A percentile compares a stretch with the other conserved stretches of the same genome.
Conservation (phyloP, 2,797 vertebrate genomes). For the Mus minutoides region DNA sequence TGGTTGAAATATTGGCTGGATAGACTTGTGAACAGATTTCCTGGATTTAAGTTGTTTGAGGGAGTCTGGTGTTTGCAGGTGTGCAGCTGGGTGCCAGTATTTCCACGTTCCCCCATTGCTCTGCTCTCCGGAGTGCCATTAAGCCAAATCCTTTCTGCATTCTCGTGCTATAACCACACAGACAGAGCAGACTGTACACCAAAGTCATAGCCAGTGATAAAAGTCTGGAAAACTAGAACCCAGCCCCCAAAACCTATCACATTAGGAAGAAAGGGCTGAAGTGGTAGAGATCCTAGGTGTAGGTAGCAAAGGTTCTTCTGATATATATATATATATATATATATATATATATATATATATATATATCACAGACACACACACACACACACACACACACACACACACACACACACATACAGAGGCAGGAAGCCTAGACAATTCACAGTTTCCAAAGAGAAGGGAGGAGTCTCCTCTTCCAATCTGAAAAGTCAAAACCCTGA, state of each 20-base stretch:
- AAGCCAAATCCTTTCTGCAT: background rate
- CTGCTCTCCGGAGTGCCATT: background rate
- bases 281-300: background rate
- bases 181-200: background rate
- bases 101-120: background rate
- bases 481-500: background rate
- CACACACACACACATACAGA: too few relatives aligned
- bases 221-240: background rate
- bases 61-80: background rate
- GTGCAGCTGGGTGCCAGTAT: fast-evolving
- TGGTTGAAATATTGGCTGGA: background rate
- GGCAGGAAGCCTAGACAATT: background rate
- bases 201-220: background rate
- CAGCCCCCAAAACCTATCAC: background rate
- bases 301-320: background rate
- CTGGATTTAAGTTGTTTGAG: background rate
- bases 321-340: too few relatives aligned
- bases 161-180: background rate
- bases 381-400: too few relatives aligned
- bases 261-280: background rate
- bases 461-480: background rate
- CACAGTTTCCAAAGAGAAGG: background rate
- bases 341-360: too few relatives aligned
- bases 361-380: too few relatives aligned
- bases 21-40: background rate